Evolutionary conservation across 2,113 vertebrate genomes (phyloP).

Genomic region (Peromyscus californicus): DNA sequence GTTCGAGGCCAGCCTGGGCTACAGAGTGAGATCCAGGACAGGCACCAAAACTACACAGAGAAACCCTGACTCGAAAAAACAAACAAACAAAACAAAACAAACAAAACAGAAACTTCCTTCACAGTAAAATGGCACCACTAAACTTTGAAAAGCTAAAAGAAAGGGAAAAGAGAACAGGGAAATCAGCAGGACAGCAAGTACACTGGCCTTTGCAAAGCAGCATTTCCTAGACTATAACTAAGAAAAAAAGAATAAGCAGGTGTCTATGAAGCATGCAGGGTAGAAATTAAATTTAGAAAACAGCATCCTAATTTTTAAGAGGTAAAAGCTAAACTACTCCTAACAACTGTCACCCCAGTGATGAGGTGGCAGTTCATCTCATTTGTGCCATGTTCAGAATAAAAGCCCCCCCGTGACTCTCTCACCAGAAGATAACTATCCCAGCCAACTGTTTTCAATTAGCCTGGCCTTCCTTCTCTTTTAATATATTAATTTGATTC

Average conservation of each 20-base stretch:
- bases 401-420: neutral
- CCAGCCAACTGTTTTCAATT: neutral
- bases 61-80: no score
- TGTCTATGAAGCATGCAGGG: neutral
- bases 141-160: slow-evolving; percentile 8
- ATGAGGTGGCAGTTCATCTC: neutral
- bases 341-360: neutral
- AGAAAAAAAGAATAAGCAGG: neutral
- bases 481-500: neutral
- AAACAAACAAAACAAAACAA: no score
- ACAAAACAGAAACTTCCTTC: neutral
- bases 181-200: neutral
- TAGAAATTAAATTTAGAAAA: neutral
- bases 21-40: no score
- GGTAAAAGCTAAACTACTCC: neutral
- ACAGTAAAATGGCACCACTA: neutral
- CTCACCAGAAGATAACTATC: neutral
- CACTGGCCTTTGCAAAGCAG: neutral
- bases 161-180: neutral
- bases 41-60: no score
- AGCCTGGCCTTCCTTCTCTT: neutral
- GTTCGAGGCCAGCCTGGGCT: no score
- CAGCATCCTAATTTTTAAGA: neutral
- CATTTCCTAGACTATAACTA: neutral
- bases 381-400: neutral